These are phyloP conservation scores for Hyperopisus bebe DNA, from an alignment of 2,113 vertebrate species.

Conservation along the genomic window DNA sequence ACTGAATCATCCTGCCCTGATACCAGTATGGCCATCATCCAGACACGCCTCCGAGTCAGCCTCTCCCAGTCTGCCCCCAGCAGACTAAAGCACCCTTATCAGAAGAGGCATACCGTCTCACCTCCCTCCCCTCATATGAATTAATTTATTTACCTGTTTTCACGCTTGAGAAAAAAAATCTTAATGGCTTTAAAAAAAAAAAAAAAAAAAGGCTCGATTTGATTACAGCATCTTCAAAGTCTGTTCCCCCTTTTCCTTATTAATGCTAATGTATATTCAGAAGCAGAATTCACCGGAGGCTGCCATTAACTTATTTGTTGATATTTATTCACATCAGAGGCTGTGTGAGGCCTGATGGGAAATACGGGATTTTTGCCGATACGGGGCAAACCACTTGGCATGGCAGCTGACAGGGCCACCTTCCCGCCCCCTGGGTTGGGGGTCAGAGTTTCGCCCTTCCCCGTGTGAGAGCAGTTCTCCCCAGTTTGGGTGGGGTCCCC, in stretches of 20 bases:
- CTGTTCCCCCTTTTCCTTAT: constrained; percentile 28
- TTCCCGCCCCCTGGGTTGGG: background rate
- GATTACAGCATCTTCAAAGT: constrained; percentile 42
- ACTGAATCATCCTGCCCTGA: constrained; percentile 15
- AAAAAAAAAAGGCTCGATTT: constrained; percentile 47
- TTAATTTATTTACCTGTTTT: constrained; percentile 61
- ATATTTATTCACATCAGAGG: constrained; percentile 26
- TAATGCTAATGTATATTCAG: constrained; percentile 44
- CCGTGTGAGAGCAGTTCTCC: background rate
- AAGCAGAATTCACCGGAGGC: constrained; percentile 45
- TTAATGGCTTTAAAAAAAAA: constrained; percentile 48
- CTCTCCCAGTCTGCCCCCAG: constrained; percentile 39
- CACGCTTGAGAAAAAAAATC: constrained; percentile 44
- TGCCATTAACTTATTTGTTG: constrained; percentile 53
- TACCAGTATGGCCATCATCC: constrained; percentile 38
- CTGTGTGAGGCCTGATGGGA: background rate
- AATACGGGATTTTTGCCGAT: constrained; percentile 20
- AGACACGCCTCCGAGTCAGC: constrained; percentile 40
- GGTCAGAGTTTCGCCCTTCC: background rate
- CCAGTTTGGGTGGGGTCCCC: background rate
- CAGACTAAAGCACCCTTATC: constrained; percentile 66
- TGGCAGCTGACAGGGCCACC: background rate
- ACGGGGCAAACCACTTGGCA: background rate
- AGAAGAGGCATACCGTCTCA: constrained; percentile 57
- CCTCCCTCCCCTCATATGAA: constrained; percentile 51